phyloP scores from a whole-genome alignment of 2,113 vertebrate genomes.

The Gallinago undulata region DNA sequence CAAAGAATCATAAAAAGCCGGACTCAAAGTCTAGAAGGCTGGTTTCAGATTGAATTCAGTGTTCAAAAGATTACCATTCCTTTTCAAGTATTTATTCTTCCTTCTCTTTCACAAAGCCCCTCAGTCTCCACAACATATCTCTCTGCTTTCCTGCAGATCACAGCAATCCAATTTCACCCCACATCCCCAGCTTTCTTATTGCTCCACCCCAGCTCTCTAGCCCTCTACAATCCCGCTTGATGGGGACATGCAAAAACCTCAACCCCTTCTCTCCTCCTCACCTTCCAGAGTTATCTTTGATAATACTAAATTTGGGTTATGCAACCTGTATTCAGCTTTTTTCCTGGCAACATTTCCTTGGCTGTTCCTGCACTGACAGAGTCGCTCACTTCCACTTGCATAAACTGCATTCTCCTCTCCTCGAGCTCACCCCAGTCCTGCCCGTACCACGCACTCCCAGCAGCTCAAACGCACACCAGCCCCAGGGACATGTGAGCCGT shows the following conservation, averaged over 20 bases:
- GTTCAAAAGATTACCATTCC: neutral
- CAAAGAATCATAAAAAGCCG: neutral
- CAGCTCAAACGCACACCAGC: neutral
- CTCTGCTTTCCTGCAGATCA: neutral
- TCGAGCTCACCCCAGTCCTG: fast-evolving
- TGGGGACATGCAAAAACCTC: neutral
- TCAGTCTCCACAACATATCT: neutral
- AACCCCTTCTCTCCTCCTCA: neutral
- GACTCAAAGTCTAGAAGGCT: neutral
- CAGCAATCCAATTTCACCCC: neutral
- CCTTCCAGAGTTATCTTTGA: neutral
- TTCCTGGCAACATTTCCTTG: neutral
- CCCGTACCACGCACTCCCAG: fast-evolving
- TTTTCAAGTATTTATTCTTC: neutral
- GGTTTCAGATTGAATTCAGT: neutral
- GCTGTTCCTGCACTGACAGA: neutral
- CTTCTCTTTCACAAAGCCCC: neutral
- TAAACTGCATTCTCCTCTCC: neutral
- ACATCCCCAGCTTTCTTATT: neutral
- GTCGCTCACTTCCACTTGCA: neutral
- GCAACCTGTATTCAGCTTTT: neutral
- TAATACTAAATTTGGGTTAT: neutral
- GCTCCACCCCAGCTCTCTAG: neutral
- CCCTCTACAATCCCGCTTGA: neutral
- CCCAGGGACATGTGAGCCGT: neutral